Conservation (phyloP, 2,888 invertebrate species). For the Phragmatobia fuliginosa region DNA sequence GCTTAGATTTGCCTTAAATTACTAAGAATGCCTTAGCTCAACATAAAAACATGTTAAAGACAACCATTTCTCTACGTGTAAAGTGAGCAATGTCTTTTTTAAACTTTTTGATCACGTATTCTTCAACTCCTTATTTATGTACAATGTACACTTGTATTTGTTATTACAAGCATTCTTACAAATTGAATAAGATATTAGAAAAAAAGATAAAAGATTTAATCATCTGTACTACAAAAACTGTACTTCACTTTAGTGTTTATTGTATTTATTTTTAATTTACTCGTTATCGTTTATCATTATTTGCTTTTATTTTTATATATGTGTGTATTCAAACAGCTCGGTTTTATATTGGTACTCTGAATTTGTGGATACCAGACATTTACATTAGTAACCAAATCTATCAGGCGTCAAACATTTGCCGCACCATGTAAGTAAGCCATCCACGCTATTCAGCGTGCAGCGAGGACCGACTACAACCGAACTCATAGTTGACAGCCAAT, state of each 20-base stretch:
- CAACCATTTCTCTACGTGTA: slow-evolving; percentile 23
- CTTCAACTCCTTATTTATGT: slow-evolving; percentile 41
- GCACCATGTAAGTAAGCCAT: slow-evolving; percentile 57
- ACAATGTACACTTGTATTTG: slow-evolving; percentile 23
- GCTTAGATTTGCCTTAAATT: neutral
- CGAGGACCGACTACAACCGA: slow-evolving; percentile 64
- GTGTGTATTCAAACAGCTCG: neutral
- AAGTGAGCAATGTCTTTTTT: slow-evolving; percentile 33
- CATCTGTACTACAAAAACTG: too few species aligned
- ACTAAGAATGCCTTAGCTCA: slow-evolving; percentile 1
- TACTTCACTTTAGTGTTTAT: neutral
- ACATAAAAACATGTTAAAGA: slow-evolving; percentile 29
- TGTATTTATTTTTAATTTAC: neutral
- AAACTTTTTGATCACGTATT: slow-evolving; percentile 45
- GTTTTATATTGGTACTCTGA: neutral
- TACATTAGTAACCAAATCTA: slow-evolving; percentile 55
- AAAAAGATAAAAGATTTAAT: neutral
- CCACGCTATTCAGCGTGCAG: slow-evolving; percentile 61
- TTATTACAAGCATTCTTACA: neutral
- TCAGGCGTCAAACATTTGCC: slow-evolving; percentile 58
- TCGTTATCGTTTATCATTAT: neutral
- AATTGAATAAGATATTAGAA: neutral
- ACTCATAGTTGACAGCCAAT: slow-evolving; percentile 84
- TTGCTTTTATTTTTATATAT: neutral
- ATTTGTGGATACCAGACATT: slow-evolving; percentile 21